Evolutionary conservation across 2,888 invertebrate species (phyloP), one percentile per base, ranked within the genome.

Genomic region (Brachynemurus nebulosus): DNA sequence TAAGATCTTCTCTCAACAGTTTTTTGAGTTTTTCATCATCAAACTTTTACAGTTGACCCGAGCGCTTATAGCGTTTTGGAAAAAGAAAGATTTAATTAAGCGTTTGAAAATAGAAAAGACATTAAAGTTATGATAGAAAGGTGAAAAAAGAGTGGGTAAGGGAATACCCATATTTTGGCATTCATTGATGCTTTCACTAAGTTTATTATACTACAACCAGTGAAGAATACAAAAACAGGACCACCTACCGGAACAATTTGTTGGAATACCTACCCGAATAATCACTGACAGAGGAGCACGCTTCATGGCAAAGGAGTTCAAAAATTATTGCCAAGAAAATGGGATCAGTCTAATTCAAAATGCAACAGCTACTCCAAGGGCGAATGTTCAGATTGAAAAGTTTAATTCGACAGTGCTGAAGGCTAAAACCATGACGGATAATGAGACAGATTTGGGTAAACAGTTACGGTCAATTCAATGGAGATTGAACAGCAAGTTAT

Each of bases 291-390:
- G 20, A 2, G 34, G 30, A n/a, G 34, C 5, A 3, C 9, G 34
- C 3, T 27, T 27, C 1, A 34, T 12, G 1, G 7, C 6, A 11
- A 18, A 9, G 11, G 5, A 2, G 2, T 17, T 27, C 2, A 19
- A 42, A 42, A 21, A n/a, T 2, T 42, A 18, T 18, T 42, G 33
- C 6, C n/a, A 19, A 33, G n/a, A 42, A 14, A 11, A 42, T 17
- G 9, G 20, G 8, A 42, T 42, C 19, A 34, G 20, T 12, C 42
- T 33, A 6, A 20, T 42, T n/a, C 17, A 18, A 12, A 42, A 42
- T 42, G 33, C 42, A 8, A 6, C 18, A 2, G 42, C 33, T 18
- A 33, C 42, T 12, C 33, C 42, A 2, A 12, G 4, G 9, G 20
- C 38, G 2, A 42, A 33, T 17, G 42, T 30, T 3, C 42, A 42